Evolutionary conservation across 1,140 invertebrate genomes (phyloP).

Genomic region (Drosophila parabipectinata): DNA sequence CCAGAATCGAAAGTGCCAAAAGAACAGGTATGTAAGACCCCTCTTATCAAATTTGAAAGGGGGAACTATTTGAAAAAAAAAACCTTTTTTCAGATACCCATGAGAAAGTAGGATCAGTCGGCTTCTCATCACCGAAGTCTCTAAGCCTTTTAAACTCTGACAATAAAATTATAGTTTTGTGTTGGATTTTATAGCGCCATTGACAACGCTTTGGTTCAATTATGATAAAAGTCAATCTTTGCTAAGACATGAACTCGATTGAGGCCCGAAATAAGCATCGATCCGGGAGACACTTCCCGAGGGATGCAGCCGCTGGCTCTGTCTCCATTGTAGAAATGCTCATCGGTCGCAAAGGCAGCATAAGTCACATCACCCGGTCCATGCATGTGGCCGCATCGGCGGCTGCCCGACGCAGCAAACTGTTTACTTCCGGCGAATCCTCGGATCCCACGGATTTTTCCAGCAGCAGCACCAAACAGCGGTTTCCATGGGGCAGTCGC

Average conservation of each 20-base stretch:
- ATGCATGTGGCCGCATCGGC: background rate
- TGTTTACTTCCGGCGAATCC: background rate
- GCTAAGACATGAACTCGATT: background rate
- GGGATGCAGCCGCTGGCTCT: background rate
- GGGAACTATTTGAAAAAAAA: background rate
- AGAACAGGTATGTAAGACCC: background rate
- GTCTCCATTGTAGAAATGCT: background rate
- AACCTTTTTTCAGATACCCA: background rate
- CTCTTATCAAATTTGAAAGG: slow-evolving; percentile 1
- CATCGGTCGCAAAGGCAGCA: background rate
- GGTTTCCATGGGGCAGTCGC: background rate
- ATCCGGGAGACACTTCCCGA: background rate
- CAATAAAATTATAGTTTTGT: background rate
- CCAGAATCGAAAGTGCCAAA: background rate
- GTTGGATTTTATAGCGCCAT: background rate
- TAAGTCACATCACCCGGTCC: background rate
- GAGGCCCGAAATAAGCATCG: background rate
- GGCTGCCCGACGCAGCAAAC: background rate
- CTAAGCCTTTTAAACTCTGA: background rate
- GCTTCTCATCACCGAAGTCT: background rate
- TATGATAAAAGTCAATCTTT: background rate
- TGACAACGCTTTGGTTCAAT: background rate
- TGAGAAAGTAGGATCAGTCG: background rate
- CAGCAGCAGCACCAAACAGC: background rate
- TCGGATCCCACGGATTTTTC: background rate